These are phyloP conservation scores for Alectoris magna DNA, from an alignment of 2,797 vertebrate species.

Conservation along the genomic window DNA sequence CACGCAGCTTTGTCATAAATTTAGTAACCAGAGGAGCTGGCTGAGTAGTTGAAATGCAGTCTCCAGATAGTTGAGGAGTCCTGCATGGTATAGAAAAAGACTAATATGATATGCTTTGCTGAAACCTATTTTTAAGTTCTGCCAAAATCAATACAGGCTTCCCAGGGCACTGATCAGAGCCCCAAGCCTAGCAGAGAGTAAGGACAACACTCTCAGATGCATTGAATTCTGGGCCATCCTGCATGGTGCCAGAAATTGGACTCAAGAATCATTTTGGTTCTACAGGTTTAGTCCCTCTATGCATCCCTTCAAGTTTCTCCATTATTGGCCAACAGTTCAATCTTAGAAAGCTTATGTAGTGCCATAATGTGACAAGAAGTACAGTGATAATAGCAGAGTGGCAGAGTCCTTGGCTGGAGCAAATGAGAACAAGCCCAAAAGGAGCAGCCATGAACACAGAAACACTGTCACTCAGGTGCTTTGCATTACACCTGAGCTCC, in stretches of 20 bases:
- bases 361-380: no score
- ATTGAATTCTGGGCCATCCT: neutral
- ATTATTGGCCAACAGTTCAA: neutral
- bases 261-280: neutral
- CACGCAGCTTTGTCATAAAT: neutral
- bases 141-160: neutral
- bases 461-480: no score
- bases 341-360: neutral
- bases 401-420: no score
- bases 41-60: neutral
- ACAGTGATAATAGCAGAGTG: no score
- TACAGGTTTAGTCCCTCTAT: neutral
- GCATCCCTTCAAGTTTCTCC: neutral
- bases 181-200: neutral
- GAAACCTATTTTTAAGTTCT: neutral
- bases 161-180: neutral
- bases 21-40: neutral
- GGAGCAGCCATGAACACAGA: no score
- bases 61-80: neutral
- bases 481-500: no score
- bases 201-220: neutral
- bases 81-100: neutral
- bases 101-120: neutral
- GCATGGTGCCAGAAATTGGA: neutral
- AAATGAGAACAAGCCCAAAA: no score